These are phyloP conservation scores for Panthera tigris DNA, from an alignment of 2,113 vertebrate species.

Conservation along the genomic window DNA sequence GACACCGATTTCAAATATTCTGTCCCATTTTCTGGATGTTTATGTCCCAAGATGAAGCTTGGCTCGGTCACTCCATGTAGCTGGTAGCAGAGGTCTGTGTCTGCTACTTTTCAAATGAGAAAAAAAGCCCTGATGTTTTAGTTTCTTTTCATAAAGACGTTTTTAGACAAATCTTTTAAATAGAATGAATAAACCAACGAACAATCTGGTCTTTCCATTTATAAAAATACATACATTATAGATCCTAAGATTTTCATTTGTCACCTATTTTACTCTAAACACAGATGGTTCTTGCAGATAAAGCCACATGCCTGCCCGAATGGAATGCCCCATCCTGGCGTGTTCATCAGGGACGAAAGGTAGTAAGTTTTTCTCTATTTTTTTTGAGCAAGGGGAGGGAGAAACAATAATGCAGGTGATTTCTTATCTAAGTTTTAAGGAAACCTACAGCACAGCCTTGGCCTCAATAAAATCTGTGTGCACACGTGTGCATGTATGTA, in stretches of 20 bases:
- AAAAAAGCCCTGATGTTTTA: not conserved
- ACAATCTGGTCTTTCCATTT: not conserved
- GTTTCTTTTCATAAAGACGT: not conserved
- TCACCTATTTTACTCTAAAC: not conserved
- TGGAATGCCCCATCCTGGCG: not conserved
- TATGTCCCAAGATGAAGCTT: too few relatives aligned
- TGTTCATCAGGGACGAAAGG: not conserved
- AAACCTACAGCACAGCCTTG: not conserved
- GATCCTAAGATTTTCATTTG: not conserved
- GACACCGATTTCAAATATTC: rapidly evolving
- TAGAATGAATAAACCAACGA: not conserved
- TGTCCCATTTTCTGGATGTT: not conserved
- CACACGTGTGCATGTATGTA: too few relatives aligned
- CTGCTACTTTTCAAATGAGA: not conserved
- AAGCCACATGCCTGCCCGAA: not conserved
- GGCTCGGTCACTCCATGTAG: not conserved
- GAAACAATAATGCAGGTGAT: not conserved
- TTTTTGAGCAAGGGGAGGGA: not conserved
- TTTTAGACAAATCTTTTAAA: not conserved
- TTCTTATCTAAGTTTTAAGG: not conserved
- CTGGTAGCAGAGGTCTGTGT: not conserved
- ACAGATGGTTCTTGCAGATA: not conserved
- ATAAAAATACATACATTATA: not conserved
- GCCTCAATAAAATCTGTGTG: not conserved
- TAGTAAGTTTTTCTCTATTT: not conserved